Evolutionary conservation across 2,113 vertebrate species (phyloP).

Genomic region (Sebastes schlegelii): DNA sequence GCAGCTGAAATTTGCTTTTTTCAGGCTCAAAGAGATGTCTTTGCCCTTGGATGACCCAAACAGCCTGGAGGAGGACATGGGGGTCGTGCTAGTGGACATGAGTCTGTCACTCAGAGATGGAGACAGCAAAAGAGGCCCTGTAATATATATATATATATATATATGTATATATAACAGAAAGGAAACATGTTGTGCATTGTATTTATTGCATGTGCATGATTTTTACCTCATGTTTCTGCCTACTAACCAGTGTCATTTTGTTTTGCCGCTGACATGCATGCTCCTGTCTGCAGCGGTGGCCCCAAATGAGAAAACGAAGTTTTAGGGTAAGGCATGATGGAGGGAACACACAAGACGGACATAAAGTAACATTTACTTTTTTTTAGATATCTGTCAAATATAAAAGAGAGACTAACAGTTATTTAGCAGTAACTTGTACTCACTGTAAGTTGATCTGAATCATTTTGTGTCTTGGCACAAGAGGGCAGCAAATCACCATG

Average conservation of each 20-base stretch:
- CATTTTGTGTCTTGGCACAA: constrained; percentile 39
- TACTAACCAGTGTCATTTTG: constrained; percentile 74
- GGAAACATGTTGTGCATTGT: not conserved
- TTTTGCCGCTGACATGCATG: constrained; percentile 77
- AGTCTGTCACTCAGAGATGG: constrained; percentile 87
- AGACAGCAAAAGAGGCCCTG: constrained; percentile 85
- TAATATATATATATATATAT: constrained; percentile 51
- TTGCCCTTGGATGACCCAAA: constrained; percentile 92
- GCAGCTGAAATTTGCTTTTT: not conserved
- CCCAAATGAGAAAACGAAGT: constrained; percentile 75
- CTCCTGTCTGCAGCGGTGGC: constrained; percentile 74
- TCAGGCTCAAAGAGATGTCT: constrained; percentile 86
- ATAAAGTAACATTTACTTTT: not conserved
- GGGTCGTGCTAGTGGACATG: constrained; percentile 90
- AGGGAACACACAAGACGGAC: constrained; percentile 25
- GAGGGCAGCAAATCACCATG: constrained; percentile 64
- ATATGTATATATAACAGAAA: not conserved
- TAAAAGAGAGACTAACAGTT: constrained; percentile 7
- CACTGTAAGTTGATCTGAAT: not conserved
- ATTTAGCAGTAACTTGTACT: constrained; percentile 2
- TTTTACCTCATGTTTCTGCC: not conserved
- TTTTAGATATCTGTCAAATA: constrained; percentile 5
- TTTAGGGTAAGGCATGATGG: constrained; percentile 75
- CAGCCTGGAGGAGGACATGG: constrained; percentile 98
- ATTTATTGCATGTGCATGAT: not conserved